phyloP scores from a whole-genome alignment of 2,888 invertebrate species.

The Meghimatium bilineatum region DNA sequence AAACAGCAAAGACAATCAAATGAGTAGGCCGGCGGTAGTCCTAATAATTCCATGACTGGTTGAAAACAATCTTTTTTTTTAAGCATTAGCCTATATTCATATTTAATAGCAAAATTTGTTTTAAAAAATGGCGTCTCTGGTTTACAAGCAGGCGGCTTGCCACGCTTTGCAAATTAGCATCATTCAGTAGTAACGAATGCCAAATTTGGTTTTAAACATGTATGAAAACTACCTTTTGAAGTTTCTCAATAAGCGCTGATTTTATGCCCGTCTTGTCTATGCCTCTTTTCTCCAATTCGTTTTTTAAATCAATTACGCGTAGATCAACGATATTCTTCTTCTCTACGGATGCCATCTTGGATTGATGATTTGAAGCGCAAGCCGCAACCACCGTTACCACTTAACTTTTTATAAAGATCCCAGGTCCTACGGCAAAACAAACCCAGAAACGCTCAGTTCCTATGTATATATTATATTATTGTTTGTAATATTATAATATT shows the following conservation, averaged over 20 bases:
- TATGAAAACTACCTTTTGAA: constrained; percentile 83
- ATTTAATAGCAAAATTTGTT: no score
- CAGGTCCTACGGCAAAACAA: no score
- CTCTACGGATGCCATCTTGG: constrained; percentile 51
- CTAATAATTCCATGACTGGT: no score
- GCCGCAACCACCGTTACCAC: background rate
- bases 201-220: constrained; percentile 77
- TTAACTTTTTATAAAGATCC: background rate
- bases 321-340: constrained; percentile 87
- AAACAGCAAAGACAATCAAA: no score
- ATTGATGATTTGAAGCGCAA: background rate
- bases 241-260: constrained; percentile 88
- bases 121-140: background rate
- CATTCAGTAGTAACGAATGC: background rate
- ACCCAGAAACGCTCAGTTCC: no score
- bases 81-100: no score
- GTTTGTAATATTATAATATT: no score
- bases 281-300: constrained; percentile 90
- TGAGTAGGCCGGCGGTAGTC: no score
- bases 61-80: no score
- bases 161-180: background rate
- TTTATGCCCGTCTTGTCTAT: constrained; percentile 92
- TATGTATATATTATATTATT: no score
- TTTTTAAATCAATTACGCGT: constrained; percentile 90
- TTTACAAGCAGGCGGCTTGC: background rate